Evolutionary conservation across 1,140 invertebrate genomes (phyloP), one percentile per base, ranked within the genome.

Genomic region (Camponotus pennsylvanicus): DNA sequence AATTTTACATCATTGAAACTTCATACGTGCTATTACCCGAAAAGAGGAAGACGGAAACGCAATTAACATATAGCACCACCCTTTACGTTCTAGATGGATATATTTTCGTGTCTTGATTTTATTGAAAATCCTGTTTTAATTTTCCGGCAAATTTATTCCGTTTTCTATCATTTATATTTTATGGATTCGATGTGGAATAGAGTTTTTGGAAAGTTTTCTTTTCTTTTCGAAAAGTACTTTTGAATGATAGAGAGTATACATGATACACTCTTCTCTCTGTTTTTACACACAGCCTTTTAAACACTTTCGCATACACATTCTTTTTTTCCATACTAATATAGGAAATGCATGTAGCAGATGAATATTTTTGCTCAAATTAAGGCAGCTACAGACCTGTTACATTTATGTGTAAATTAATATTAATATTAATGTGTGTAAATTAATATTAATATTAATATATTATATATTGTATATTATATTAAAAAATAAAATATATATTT

Each of bases 241-340:
- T 11, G 2, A 45, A 45, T 45, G 9, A n/a, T 34, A 8, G n/a
- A 32, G 5, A 5, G n/a, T 15, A n/a, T 77, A n/a, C 21, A 4
- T 61, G n/a, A 76, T 75, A 75, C 21, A 11, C 15, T 76, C 9
- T 64, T 66, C 34, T 64, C 21, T 77, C 32, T 18, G 1, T 7
- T 8, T 34, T 64, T 49, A 27, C 13, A 11, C 52, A 59, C 52
- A 76, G 52, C 8, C 61, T 78, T 78, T 64, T 37, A 66, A 64
- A 66, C 18, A 34, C 11, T 78, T 15, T 59, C 9, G 18, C 15
- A 6, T 11, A 40, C n/a, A 27, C 7, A 21, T 5, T 13, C 37
- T 13, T 21, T 67, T 42, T 27, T 67, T 34, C 49, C 21, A 18
- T 8, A 21, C 21, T 63, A 8, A 15, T 11, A 15, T 37, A 32